These are phyloP conservation scores for Elymnias hypermnestra DNA, from an alignment of 1,140 invertebrate genomes.

Conservation along the genomic window DNA sequence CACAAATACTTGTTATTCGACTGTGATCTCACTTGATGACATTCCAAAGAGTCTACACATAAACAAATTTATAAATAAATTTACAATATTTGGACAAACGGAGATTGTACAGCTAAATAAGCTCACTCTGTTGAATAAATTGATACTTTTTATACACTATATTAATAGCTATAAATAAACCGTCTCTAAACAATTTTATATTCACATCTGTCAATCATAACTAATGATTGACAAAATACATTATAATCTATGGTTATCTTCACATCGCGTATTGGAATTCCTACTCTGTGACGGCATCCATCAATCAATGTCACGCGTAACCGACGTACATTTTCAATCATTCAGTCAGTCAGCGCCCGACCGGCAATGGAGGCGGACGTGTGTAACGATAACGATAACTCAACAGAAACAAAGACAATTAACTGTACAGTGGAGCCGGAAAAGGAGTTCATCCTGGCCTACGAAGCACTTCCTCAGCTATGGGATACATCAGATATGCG, in stretches of 20 bases:
- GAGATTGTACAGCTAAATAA: too few relatives aligned
- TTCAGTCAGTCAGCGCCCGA: slow-evolving; percentile 3
- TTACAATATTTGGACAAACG: too few relatives aligned
- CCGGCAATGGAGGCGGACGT: slow-evolving; percentile 3
- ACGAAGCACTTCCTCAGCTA: slow-evolving; percentile 8
- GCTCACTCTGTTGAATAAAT: too few relatives aligned
- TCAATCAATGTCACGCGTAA: slow-evolving; percentile 6
- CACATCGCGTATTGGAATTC: neutral
- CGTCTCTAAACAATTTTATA: too few relatives aligned
- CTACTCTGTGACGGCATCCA: neutral
- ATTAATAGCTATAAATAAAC: too few relatives aligned
- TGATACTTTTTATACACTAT: too few relatives aligned
- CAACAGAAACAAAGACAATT: neutral
- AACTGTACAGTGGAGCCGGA: slow-evolving; percentile 1
- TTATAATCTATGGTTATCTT: too few relatives aligned
- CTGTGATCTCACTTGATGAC: too few relatives aligned
- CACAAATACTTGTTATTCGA: too few relatives aligned
- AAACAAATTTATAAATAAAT: too few relatives aligned
- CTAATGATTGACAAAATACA: neutral
- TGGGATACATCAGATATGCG: slow-evolving; percentile 14
- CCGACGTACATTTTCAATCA: neutral
- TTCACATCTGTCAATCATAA: neutral
- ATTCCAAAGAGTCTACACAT: too few relatives aligned
- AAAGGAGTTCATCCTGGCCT: slow-evolving; percentile 15
- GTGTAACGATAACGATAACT: neutral